These are phyloP conservation scores for Salticus scenicus DNA, from an alignment of 2,888 invertebrate species.

Conservation along the genomic window DNA sequence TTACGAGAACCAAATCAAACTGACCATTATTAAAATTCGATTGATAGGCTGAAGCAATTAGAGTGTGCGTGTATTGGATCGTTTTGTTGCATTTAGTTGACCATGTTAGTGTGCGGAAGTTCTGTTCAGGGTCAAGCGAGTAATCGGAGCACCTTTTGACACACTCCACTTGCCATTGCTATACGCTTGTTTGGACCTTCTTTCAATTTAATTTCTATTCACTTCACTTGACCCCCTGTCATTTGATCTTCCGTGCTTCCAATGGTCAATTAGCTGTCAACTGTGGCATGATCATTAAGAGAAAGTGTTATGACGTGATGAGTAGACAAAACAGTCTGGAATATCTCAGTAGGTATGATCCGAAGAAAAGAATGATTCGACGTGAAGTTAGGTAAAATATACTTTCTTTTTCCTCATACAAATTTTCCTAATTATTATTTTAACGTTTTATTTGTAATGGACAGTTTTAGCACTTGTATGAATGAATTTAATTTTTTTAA, in stretches of 20 bases:
- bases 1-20: too few species aligned
- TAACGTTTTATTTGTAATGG: too few species aligned
- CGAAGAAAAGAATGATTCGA: background rate
- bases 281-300: background rate
- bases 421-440: too few species aligned
- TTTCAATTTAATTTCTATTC: background rate
- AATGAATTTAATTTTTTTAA: too few species aligned
- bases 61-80: background rate
- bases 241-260: background rate
- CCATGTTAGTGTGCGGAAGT: background rate
- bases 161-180: background rate
- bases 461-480: too few species aligned
- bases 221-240: background rate
- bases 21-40: too few species aligned
- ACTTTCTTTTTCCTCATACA: too few species aligned
- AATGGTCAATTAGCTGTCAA: background rate
- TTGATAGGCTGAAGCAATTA: too few species aligned
- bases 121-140: background rate
- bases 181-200: background rate
- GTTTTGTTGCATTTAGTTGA: background rate
- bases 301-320: conserved; percentile 4
- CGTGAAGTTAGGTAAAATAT: background rate
- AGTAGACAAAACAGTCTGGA: background rate
- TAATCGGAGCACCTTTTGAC: background rate
- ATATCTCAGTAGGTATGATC: background rate